Evolutionary conservation across 2,888 invertebrate species (phyloP).

Genomic region (Malthinus flaveolus): DNA sequence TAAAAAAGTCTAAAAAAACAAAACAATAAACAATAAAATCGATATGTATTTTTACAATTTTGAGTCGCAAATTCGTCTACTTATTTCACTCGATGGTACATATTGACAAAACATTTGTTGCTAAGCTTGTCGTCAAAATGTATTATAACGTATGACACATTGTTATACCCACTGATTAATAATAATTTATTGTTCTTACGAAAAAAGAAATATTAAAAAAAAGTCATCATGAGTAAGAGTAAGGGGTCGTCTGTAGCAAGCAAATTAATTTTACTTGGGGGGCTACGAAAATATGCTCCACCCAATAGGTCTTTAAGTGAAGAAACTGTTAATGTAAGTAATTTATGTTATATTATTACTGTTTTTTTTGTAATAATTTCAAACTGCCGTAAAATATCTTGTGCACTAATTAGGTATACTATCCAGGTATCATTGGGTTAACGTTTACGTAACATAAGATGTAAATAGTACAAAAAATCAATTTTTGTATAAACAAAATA

Average conservation of each 20-base stretch:
- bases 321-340: constrained; percentile 47
- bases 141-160: neutral
- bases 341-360: neutral
- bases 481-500: no score
- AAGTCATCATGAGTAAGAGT: constrained; percentile 1
- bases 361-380: no score
- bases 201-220: neutral
- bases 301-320: constrained; percentile 49
- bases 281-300: constrained; percentile 47
- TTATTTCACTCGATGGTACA: neutral
- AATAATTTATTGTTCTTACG: neutral
- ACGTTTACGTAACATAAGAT: no score
- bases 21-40: no score
- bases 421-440: neutral
- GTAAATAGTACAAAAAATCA: no score
- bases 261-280: constrained; percentile 45
- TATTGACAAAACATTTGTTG: constrained; percentile 41
- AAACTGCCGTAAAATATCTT: no score
- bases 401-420: no score
- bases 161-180: neutral
- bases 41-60: no score
- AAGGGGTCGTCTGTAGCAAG: neutral
- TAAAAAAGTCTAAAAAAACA: no score
- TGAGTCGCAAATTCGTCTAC: no score
- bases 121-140: constrained; percentile 18